phyloP scores from a whole-genome alignment of 2,113 vertebrate genomes.

The Vulpes ferrilata region DNA sequence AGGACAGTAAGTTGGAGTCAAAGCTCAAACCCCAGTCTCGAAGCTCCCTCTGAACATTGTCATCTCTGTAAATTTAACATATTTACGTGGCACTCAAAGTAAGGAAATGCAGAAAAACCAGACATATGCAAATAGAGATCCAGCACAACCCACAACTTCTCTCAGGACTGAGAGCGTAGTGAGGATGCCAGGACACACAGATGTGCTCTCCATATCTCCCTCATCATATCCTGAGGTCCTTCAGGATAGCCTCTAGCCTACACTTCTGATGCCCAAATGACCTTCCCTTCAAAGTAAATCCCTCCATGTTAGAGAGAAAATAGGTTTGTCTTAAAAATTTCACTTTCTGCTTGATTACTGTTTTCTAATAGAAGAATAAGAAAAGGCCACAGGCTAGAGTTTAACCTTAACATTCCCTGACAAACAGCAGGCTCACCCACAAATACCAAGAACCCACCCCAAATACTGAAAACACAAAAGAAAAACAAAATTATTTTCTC shows the following conservation, averaged over 20 bases:
- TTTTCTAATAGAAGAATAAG: background rate
- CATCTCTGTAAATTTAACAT: constrained; percentile 86
- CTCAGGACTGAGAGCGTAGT: background rate
- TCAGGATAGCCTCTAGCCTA: background rate
- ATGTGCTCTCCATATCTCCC: fast-evolving
- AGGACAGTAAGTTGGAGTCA: constrained; percentile 90
- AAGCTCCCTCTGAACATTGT: constrained; percentile 92
- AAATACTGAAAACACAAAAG: background rate
- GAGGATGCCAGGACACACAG: background rate
- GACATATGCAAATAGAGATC: fast-evolving
- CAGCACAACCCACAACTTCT: background rate
- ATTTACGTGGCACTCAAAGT: background rate
- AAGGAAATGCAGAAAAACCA: too few relatives aligned
- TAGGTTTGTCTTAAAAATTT: background rate
- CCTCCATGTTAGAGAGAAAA: background rate
- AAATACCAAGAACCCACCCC: background rate
- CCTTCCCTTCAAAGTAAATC: background rate
- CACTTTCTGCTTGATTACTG: background rate
- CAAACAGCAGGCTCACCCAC: background rate
- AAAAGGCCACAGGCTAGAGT: background rate
- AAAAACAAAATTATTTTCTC: background rate
- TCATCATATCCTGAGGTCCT: background rate
- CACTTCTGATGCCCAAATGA: background rate
- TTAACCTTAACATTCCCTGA: background rate
- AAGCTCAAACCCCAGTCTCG: constrained; percentile 95